Percentiles rank a stretch among this genome's conserved stretches.
phyloP scores from a whole-genome alignment of 2,797 vertebrate species.

The Melanogrammus aeglefinus region DNA sequence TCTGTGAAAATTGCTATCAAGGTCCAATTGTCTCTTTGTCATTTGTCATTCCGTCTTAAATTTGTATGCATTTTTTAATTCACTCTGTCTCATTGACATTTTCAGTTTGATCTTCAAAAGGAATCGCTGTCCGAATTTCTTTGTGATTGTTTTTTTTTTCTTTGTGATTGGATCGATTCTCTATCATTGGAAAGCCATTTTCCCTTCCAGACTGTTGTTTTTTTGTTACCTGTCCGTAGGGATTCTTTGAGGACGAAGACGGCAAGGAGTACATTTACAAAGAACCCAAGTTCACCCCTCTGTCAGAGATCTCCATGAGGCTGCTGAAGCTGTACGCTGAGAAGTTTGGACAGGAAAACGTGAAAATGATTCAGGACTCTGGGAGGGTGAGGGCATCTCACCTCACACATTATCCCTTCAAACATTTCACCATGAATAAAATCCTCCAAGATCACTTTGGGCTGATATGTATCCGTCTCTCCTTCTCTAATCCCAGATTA shows the following conservation, averaged over 20 bases:
- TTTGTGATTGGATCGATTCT: slow-evolving; percentile 10
- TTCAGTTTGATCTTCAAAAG: slow-evolving; percentile 19
- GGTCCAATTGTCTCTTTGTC: neutral
- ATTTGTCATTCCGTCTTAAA: slow-evolving; percentile 12
- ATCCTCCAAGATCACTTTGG: neutral
- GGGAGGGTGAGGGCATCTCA: slow-evolving; percentile 78
- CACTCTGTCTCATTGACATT: slow-evolving; percentile 27
- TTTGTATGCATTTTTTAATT: neutral
- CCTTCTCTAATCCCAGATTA: slow-evolving; percentile 75
- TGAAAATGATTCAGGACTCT: slow-evolving; percentile 98
- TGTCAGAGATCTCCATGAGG: slow-evolving; percentile 94
- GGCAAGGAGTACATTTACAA: slow-evolving; percentile 99
- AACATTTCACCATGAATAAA: neutral
- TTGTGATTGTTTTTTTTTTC: neutral
- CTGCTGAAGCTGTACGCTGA: slow-evolving; percentile 96
- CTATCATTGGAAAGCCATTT: neutral
- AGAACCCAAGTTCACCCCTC: slow-evolving; percentile 93
- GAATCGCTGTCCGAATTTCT: slow-evolving; percentile 29
- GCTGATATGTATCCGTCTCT: neutral
- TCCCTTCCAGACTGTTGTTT: neutral
- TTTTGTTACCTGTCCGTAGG: slow-evolving; percentile 67
- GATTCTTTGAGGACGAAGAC: slow-evolving; percentile 98
- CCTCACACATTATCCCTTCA: neutral
- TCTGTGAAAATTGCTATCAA: neutral
- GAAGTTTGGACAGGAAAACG: slow-evolving; percentile 97